These are phyloP conservation scores for Leucoraja ocellata DNA, from an alignment of 2,797 vertebrate genomes.

Conservation along the genomic window DNA sequence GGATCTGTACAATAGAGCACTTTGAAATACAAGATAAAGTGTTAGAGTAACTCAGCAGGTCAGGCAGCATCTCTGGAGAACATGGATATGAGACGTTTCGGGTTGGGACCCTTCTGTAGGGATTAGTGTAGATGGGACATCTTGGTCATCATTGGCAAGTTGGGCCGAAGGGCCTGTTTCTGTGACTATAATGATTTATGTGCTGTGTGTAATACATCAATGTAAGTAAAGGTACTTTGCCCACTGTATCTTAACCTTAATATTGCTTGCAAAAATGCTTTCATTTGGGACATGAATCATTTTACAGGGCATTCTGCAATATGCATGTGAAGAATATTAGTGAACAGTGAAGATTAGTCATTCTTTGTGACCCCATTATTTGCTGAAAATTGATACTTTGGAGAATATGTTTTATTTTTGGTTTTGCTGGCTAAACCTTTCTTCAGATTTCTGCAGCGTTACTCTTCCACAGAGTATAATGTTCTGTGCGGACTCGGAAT, in stretches of 20 bases:
- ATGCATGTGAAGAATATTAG: not conserved
- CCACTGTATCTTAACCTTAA: not conserved
- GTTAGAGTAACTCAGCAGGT: no score
- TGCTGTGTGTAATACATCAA: not conserved
- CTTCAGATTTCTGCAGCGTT: not conserved
- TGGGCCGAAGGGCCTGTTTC: no score
- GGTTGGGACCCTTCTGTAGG: no score
- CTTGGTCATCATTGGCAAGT: no score
- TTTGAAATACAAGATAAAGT: not conserved
- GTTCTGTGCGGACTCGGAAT: not conserved
- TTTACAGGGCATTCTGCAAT: not conserved
- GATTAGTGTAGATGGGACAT: no score
- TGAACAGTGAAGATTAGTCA: not conserved
- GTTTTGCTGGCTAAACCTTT: not conserved
- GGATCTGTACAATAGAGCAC: not conserved
- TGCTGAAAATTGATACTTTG: not conserved
- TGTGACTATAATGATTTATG: not conserved
- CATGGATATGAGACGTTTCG: no score
- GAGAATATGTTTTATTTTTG: not conserved
- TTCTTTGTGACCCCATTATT: not conserved
- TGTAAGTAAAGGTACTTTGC: not conserved
- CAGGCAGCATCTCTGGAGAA: no score
- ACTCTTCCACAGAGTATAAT: not conserved
- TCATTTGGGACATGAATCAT: not conserved
- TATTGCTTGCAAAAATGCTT: not conserved